Evolutionary conservation across 2,113 vertebrate genomes (phyloP), one percentile per base, ranked within the genome.

Genomic region (Vidua chalybeata): DNA sequence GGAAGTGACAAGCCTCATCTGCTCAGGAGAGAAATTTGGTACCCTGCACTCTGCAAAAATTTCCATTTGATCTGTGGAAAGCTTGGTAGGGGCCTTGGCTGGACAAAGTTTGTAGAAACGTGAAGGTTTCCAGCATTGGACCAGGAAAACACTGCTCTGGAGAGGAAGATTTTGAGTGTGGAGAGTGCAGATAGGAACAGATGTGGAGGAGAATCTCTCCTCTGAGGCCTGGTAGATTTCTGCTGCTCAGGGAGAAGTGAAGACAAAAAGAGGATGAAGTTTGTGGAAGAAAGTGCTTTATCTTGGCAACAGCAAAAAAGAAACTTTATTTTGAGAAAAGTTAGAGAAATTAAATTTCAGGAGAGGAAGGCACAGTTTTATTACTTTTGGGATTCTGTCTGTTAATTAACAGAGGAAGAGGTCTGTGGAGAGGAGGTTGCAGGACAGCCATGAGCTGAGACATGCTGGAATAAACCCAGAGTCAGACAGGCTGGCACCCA

Each of bases 401-500:
- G 64, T 52, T 72, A 85, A n/a, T 71, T 88, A 91, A 26, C 26
- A 63, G 71, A 77, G 41, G 39, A 87, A 68, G 59, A 95, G 35
- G 35, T 39, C 67, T 94, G 75, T 31, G 59, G 55, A 80, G 84
- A 93, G 79, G 43, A 28, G 11, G 63, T 89, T 87, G 94, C 54
- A 89, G 89, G 84, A 95, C 55, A 93, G 84, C n/a, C 88, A 33
- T 12, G 51, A 83, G 77, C 84, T 91, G 96, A 95, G 84, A 80
- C 1, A 5, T 63, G 86, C 94, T 96, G 94, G 93, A 96, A 86
- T 75, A 63, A 86, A 56, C 93, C 85, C 94, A 95, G 89, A 93
- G 89, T 45, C 90, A 92, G 94, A 87, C 89, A 89, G 87, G 61
- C 85, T 96, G 94, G 93, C 94, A 95, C 76, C 61, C 75, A 56